Evolutionary conservation across 2,113 vertebrate species (phyloP), one percentile per base, ranked within the genome.

Genomic region (Otus sunia): DNA sequence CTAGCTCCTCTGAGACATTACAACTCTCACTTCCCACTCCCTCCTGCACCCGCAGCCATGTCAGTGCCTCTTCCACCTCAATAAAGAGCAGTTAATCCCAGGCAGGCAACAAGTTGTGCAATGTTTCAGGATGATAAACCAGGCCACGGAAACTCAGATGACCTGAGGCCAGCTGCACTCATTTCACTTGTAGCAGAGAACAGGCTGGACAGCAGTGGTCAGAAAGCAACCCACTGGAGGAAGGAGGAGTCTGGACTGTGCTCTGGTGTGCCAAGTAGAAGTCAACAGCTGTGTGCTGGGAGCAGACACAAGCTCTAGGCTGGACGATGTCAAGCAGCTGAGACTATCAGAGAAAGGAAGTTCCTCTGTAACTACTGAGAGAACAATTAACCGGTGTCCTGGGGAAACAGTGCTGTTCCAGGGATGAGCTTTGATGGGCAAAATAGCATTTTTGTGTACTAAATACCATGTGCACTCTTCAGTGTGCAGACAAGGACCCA

Each of bases 371-470:
- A 78, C 60, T 81, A 87, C 88, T 62, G 86, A 88, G 71, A 22
- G 43, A 88, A 84, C 32, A 72, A 92, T 90, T 97, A 96, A 97
- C 89, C 69, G 47, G 58, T 67, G 73, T 97, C 90, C 78, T 74
- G 77, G 64, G 85, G 91, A 96, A 96, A 18, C 9, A 4, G 56
- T 71, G 88, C 43, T 89, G 67, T 92, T 96, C 82, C 88, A 87
- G 84, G 52, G 45, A 94, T 94, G 72, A 77, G 94, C 64, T 96
- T 74, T 81, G 66, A 96, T 86, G 84, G 88, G 50, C 94, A 89
- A 97, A 98, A 97, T 85, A 95, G 97, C 94, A 82, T 98, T 98
- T 97, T 64, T 85, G 5, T 97, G 97, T 97, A 97, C 88, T 90
- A 86, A 97, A 96, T 94, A 90, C 86, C 32, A 53, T 72, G 77